phyloP scores from a whole-genome alignment of 2,888 invertebrate species.

The Dolomedes plantarius region DNA sequence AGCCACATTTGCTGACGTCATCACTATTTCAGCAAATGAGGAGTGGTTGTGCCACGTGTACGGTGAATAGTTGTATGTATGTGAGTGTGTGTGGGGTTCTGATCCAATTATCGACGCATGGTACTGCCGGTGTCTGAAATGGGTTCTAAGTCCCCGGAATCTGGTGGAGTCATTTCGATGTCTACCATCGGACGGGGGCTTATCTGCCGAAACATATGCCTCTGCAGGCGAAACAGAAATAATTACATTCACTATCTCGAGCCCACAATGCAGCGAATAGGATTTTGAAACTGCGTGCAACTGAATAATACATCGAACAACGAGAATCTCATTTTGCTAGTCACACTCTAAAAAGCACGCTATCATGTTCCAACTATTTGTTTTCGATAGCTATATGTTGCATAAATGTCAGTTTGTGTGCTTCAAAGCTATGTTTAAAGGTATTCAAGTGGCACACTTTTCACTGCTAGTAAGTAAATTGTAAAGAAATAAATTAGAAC shows the following conservation, averaged over 20 bases:
- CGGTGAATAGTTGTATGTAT: slow-evolving; percentile 31
- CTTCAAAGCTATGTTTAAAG: too few relatives aligned
- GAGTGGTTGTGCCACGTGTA: slow-evolving; percentile 40
- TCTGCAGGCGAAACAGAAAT: slow-evolving; percentile 50
- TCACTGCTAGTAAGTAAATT: too few relatives aligned
- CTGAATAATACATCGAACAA: too few relatives aligned
- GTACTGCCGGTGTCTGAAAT: slow-evolving; percentile 61
- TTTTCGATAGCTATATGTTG: too few relatives aligned
- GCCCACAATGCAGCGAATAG: neutral
- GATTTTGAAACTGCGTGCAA: neutral
- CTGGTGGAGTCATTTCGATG: slow-evolving; percentile 43
- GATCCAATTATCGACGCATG: slow-evolving; percentile 66
- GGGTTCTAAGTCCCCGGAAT: slow-evolving; percentile 55
- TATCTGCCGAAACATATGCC: slow-evolving; percentile 63
- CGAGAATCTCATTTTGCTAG: too few relatives aligned
- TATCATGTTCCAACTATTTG: too few relatives aligned
- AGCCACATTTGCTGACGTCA: slow-evolving; percentile 64
- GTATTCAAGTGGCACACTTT: too few relatives aligned
- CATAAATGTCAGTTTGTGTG: too few relatives aligned
- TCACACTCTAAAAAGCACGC: too few relatives aligned
- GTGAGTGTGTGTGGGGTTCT: slow-evolving; percentile 39
- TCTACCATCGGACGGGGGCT: slow-evolving; percentile 36
- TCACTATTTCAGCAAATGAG: slow-evolving; percentile 64
- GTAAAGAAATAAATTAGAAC: too few relatives aligned
- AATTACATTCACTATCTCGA: slow-evolving; percentile 2